These are phyloP conservation scores for Aramus guarauna DNA, from an alignment of 2,113 vertebrate species.

Conservation along the genomic window DNA sequence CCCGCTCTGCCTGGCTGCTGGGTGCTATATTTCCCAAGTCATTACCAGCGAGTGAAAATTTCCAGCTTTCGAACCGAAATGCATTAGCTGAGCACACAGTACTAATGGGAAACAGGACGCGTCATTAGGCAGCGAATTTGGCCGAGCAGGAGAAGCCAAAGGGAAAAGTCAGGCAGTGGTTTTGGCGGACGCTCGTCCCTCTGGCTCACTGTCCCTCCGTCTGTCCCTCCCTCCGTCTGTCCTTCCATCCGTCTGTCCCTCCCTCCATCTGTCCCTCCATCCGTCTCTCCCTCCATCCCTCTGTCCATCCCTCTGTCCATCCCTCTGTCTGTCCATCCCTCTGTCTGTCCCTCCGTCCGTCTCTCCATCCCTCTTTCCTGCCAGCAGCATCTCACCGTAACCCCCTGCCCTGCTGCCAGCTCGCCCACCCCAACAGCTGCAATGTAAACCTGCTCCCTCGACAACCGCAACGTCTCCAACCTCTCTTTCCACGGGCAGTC, in stretches of 20 bases:
- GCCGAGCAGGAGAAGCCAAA: accelerated
- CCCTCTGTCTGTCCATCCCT: not conserved
- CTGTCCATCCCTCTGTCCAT: not conserved
- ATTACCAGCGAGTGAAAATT: conserved; percentile 78
- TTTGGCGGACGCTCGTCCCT: accelerated
- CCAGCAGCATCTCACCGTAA: not conserved
- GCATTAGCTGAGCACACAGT: conserved; percentile 83
- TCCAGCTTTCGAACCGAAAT: conserved; percentile 63
- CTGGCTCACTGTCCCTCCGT: accelerated
- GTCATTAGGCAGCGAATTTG: conserved; percentile 67
- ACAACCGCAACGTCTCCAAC: accelerated
- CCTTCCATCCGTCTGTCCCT: not conserved
- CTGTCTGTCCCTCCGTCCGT: not conserved
- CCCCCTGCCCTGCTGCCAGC: not conserved
- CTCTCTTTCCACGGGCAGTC: accelerated
- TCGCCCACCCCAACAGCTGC: accelerated
- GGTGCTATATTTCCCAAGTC: conserved; percentile 82
- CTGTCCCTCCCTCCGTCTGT: not conserved
- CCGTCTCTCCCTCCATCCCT: not conserved
- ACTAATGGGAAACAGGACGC: conserved; percentile 76
- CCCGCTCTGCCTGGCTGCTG: not conserved
- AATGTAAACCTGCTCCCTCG: accelerated
- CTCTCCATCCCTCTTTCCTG: not conserved
- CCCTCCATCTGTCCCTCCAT: not conserved
- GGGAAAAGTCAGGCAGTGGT: not conserved